Evolutionary conservation across 92 coral and sea anemone genomes (phyloP).

Genomic region (Chrysogorgia sp.): DNA sequence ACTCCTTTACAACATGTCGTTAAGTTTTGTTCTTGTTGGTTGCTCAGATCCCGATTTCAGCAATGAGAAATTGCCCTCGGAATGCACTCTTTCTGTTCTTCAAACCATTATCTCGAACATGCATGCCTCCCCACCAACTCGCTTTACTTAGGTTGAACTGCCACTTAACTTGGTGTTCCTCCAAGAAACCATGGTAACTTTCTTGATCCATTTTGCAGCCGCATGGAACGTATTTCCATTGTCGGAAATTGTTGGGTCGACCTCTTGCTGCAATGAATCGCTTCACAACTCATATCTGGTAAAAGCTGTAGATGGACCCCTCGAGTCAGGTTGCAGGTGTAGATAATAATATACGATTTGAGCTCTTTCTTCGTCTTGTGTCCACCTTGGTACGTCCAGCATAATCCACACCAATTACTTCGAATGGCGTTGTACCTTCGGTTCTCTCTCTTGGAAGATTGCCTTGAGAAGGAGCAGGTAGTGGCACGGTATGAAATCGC

Average conservation of each 20-base stretch:
- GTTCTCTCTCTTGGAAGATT: neutral
- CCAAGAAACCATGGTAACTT: neutral
- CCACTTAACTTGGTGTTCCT: neutral
- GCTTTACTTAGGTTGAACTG: too few relatives aligned
- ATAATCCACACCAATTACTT: conserved; percentile 1
- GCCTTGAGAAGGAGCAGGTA: neutral
- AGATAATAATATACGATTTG: conserved; percentile 17
- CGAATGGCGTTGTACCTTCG: neutral
- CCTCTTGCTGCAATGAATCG: conserved; percentile 29
- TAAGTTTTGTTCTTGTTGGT: too few relatives aligned
- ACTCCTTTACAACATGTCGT: too few relatives aligned
- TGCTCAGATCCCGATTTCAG: too few relatives aligned
- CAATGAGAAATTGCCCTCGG: too few relatives aligned
- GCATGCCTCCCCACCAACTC: too few relatives aligned
- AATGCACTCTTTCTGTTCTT: too few relatives aligned
- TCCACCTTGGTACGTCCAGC: neutral
- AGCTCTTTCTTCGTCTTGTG: neutral
- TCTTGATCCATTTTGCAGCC: neutral
- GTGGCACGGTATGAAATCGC: neutral
- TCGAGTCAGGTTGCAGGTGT: conserved; percentile 32
- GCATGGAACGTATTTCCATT: conserved; percentile 24
- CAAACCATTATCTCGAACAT: conserved; percentile 35
- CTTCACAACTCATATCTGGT: conserved; percentile 27
- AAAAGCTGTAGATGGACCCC: conserved; percentile 6
- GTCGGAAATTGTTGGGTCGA: conserved; percentile 12